Base-by-base conservation (phyloP, 1,140 invertebrate species). In the Tyrophagus putrescentiae region DNA sequence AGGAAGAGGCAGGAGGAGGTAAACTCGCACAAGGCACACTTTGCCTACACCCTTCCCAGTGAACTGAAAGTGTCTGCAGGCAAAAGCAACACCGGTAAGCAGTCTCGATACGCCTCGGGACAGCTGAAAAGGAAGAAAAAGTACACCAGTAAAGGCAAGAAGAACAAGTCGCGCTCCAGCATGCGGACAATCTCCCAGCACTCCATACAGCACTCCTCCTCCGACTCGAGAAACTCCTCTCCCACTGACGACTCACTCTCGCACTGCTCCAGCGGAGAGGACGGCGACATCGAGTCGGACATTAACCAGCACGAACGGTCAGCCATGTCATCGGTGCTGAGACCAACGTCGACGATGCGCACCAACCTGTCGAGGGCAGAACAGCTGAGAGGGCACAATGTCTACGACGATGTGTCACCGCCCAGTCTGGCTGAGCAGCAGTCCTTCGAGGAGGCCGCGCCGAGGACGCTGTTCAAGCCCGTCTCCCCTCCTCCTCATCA, bases 181-280 rank as follows among this genome's bases (percentile, higher is more conserved):
- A 21, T 52, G 13, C 6, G 13, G 16, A 32, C n/a, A 28, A 21
- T 25, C 23, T 3, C 9, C 1, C 25, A 44, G n/a, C 36, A 59
- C 28, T 59, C 28, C 7, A 6, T 54, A 18, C 13, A 25, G 29
- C 77, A 33, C 72, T 74, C 3, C 68, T 75, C n/a, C 73, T 75
- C 1, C 76, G 79, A 60, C 79, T 81, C 68, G 80, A 81, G 66
- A 71, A 84, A 18, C 79, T 81, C 25, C 85, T 82, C 44, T 86
- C 83, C 9, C 86, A 87, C 67, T 87, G 84, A 66, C n/a, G n/a
- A n/a, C n/a, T 54, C 13, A n/a, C n/a, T 13, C 9, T 54, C 52
- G n/a, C 11, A 11, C n/a, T 54, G 21, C 4, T 54, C 52, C 13
- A 54, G 52, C 25, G 86, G 84, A 67, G 39, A 59, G 13, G 85